Percentiles rank a stretch among this genome's conserved stretches.
These are phyloP conservation scores for Falco peregrinus DNA, from an alignment of 2,797 vertebrate species.

Conservation along the genomic window DNA sequence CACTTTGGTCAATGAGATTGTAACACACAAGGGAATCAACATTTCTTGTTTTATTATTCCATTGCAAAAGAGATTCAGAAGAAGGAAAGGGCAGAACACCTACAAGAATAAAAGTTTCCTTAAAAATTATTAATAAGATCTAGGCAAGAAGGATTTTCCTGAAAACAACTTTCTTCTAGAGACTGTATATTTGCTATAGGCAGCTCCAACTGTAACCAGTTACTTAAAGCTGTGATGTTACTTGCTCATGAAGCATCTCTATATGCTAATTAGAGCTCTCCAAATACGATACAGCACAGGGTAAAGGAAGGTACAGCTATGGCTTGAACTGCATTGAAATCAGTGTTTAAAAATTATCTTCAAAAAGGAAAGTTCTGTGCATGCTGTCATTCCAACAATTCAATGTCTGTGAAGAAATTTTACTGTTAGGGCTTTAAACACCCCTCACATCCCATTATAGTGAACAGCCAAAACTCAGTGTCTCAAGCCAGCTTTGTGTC, in stretches of 20 bases:
- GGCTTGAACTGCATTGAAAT: background rate
- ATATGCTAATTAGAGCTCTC: background rate
- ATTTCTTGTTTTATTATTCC: background rate
- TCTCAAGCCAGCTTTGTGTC: background rate
- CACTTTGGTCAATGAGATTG: slow-evolving; percentile 1
- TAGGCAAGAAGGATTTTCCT: background rate
- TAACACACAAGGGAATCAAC: background rate
- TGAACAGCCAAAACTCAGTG: background rate
- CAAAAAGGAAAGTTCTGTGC: background rate
- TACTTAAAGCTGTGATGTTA: background rate
- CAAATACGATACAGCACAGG: too few relatives aligned
- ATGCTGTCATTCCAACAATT: background rate
- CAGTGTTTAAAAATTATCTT: background rate
- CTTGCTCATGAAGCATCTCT: background rate
- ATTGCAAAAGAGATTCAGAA: background rate
- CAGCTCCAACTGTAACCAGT: background rate
- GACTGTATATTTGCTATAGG: background rate
- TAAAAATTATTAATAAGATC: background rate
- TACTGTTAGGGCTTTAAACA: background rate
- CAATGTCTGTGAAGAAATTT: background rate
- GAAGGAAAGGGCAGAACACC: background rate
- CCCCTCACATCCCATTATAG: rapidly evolving
- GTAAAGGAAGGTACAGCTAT: background rate
- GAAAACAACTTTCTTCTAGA: background rate
- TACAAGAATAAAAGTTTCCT: background rate